A percentile compares a stretch with the other conserved stretches of the same genome.
Conservation (phyloP, 2,888 invertebrate species). For the Zelleria hepariella region DNA sequence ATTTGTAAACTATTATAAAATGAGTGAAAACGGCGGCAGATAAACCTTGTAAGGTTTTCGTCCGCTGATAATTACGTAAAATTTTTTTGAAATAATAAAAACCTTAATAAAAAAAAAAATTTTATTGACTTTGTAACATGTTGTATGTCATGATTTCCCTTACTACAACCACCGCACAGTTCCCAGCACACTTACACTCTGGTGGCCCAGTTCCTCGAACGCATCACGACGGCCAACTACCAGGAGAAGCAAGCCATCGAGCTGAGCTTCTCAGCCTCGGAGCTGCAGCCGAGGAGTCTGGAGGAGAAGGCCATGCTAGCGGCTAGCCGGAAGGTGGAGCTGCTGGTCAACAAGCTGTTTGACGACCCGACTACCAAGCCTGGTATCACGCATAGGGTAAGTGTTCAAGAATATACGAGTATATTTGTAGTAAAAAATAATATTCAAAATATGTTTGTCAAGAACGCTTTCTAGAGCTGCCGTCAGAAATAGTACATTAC, state of each 20-base stretch:
- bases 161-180: slow-evolving; percentile 43
- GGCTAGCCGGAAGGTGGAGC: slow-evolving; percentile 35
- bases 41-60: no score
- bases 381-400: slow-evolving; percentile 57
- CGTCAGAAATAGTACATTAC: no score
- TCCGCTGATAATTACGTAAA: no score
- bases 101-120: no score
- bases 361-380: slow-evolving; percentile 49
- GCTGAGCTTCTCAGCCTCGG: slow-evolving; percentile 22
- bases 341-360: slow-evolving; percentile 46
- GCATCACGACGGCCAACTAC: slow-evolving; percentile 70
- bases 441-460: no score
- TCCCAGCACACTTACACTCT: slow-evolving; percentile 85
- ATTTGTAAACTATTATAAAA: no score
- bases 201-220: slow-evolving; percentile 82
- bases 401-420: no score
- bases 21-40: no score
- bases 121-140: no score
- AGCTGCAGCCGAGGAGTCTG: slow-evolving; percentile 39
- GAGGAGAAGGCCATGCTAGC: slow-evolving; percentile 51
- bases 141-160: background rate
- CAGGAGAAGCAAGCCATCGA: slow-evolving; percentile 43
- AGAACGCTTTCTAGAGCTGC: no score
- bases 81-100: no score
- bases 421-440: no score